Conservation (phyloP, 1,140 invertebrate genomes). For the Platorchestia sp. region DNA sequence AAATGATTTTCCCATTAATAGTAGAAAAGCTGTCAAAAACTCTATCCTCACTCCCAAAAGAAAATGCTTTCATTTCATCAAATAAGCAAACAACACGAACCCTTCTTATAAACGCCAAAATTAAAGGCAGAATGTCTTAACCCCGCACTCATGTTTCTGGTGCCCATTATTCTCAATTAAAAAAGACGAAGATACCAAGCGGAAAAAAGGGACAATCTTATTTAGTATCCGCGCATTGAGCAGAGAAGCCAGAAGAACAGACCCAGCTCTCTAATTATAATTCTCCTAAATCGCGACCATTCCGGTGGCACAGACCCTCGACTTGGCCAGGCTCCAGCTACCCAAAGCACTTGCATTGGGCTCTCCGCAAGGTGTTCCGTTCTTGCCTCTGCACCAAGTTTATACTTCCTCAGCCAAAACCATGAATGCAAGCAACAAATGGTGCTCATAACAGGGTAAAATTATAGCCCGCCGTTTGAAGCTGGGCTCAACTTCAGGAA, state of each 20-base stretch:
- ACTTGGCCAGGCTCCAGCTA: conserved; percentile 31
- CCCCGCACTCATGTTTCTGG: background rate
- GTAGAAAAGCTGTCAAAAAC: background rate
- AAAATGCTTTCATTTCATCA: background rate
- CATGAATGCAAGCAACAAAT: conserved; percentile 18
- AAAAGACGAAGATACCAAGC: background rate
- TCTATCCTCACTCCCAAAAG: background rate
- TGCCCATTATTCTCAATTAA: conserved; percentile 18
- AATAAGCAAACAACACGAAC: background rate
- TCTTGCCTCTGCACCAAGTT: background rate
- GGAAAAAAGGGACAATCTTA: background rate
- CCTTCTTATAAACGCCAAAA: background rate
- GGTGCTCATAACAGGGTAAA: background rate
- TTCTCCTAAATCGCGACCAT: conserved; percentile 49
- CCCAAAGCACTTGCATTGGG: background rate
- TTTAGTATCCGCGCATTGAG: conserved; percentile 48
- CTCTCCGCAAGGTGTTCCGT: conserved; percentile 26
- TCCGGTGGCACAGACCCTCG: background rate
- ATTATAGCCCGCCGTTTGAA: background rate
- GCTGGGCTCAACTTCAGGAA: background rate
- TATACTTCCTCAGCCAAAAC: background rate
- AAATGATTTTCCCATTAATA: background rate
- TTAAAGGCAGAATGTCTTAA: background rate
- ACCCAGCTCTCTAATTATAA: conserved; percentile 51
- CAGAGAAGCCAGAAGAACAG: conserved; percentile 21